phyloP scores from a whole-genome alignment of 2,888 invertebrate species.

The Limnephilus lunatus region DNA sequence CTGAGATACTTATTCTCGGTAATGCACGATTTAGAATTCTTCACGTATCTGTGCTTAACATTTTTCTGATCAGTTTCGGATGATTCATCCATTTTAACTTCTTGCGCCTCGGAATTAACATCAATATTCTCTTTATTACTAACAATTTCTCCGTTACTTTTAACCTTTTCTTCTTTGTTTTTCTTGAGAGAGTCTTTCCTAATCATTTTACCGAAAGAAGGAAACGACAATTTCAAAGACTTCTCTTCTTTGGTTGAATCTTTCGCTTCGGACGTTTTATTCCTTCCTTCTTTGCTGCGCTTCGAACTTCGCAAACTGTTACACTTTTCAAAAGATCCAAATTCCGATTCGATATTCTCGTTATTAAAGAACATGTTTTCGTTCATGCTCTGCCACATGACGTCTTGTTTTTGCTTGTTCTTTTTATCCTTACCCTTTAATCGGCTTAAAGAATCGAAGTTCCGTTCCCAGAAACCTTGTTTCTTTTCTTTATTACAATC shows the following conservation, averaged over 20 bases:
- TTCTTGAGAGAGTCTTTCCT: slow-evolving; percentile 75
- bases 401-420: slow-evolving; percentile 73
- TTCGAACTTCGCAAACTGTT: slow-evolving; percentile 75
- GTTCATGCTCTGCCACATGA: slow-evolving; percentile 78
- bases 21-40: slow-evolving; percentile 71
- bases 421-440: slow-evolving; percentile 71
- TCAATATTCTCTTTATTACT: slow-evolving; percentile 66
- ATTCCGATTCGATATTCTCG: slow-evolving; percentile 74
- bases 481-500: slow-evolving; percentile 75
- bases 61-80: slow-evolving; percentile 69
- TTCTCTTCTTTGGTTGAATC: slow-evolving; percentile 68
- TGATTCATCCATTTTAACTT: slow-evolving; percentile 67
- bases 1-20: slow-evolving; percentile 74
- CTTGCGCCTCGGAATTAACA: slow-evolving; percentile 62
- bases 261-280: slow-evolving; percentile 67
- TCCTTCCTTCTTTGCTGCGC: slow-evolving; percentile 69
- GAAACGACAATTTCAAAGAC: slow-evolving; percentile 76
- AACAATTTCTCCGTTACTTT: slow-evolving; percentile 31
- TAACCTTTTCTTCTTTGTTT: slow-evolving; percentile 69
- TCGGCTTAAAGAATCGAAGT: slow-evolving; percentile 76
- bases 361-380: slow-evolving; percentile 76
- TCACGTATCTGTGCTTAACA: slow-evolving; percentile 71
- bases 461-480: slow-evolving; percentile 76
- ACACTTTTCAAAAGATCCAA: slow-evolving; percentile 73
- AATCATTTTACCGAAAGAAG: slow-evolving; percentile 76